Conservation (phyloP, 53 echinoderm and acorn worm genomes). For the Luidia sarsii region DNA sequence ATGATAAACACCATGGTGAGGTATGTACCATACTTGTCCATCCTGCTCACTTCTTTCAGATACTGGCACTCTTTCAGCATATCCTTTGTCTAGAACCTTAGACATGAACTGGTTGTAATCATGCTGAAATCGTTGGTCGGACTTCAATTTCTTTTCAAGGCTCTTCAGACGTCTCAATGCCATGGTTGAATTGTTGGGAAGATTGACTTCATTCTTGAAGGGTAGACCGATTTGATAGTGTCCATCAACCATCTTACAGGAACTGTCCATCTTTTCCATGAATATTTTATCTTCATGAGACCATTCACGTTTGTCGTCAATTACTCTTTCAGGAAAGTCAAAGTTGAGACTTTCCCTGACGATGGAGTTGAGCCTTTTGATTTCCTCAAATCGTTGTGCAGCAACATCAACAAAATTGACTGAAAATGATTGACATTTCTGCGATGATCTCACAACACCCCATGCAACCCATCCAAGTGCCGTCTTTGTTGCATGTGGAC, state of each 20-base stretch:
- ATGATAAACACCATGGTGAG: slow-evolving; percentile 46
- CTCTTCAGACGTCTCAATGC: slow-evolving; percentile 1
- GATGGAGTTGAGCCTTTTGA: slow-evolving; percentile 11
- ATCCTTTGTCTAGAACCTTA: slow-evolving; percentile 36
- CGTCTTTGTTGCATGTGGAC: slow-evolving; percentile 54
- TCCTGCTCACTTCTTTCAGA: slow-evolving; percentile 4
- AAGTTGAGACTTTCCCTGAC: slow-evolving; percentile 44
- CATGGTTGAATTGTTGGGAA: slow-evolving; percentile 32
- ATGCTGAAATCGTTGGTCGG: neutral
- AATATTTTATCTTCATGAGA: slow-evolving; percentile 55
- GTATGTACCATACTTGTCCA: slow-evolving; percentile 31
- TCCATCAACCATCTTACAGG: slow-evolving; percentile 40
- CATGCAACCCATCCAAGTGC: slow-evolving; percentile 59
- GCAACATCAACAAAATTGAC: slow-evolving; percentile 8
- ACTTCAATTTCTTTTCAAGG: neutral
- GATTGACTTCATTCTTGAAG: slow-evolving; percentile 31
- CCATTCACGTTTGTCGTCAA: slow-evolving; percentile 66
- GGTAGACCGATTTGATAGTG: slow-evolving; percentile 59
- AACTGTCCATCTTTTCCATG: slow-evolving; percentile 26
- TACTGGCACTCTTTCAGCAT: slow-evolving; percentile 60
- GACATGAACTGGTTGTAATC: slow-evolving; percentile 20
- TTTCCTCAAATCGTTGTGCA: neutral
- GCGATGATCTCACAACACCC: slow-evolving; percentile 8
- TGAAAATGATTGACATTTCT: neutral
- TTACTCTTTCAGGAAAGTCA: slow-evolving; percentile 53